These are phyloP conservation scores for Mormyrus proboscirostris DNA, from an alignment of 2,797 vertebrate genomes.

Conservation along the genomic window DNA sequence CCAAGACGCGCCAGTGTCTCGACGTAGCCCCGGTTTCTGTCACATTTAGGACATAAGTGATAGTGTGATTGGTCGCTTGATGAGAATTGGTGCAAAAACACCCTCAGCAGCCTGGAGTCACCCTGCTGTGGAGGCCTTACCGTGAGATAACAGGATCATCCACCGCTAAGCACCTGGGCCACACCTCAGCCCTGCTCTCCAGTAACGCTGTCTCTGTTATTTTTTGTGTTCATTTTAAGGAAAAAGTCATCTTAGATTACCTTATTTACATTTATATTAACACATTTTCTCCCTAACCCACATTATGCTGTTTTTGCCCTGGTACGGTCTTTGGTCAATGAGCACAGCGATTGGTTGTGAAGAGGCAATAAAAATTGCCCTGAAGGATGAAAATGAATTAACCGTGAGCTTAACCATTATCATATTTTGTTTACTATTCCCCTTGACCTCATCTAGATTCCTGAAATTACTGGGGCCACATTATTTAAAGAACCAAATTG, in stretches of 20 bases:
- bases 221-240: conserved; percentile 1
- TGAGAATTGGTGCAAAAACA: not conserved
- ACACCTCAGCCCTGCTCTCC: not conserved
- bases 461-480: not conserved
- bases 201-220: not conserved
- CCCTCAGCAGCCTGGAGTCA: not conserved
- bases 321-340: conserved; percentile 6
- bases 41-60: not conserved
- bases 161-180: not conserved
- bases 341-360: not conserved
- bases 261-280: conserved; percentile 22
- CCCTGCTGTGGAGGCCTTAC: not conserved
- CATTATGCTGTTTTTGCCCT: conserved; percentile 2
- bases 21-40: not conserved
- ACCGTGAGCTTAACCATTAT: not conserved
- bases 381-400: not conserved
- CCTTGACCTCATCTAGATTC: not conserved
- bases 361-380: conserved; percentile 10
- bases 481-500: conserved; percentile 1
- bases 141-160: not conserved
- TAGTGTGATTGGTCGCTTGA: not conserved
- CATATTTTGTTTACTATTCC: conserved; percentile 9
- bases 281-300: not conserved
- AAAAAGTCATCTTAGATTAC: not conserved
- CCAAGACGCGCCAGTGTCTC: not conserved